Evolutionary conservation across 2,888 invertebrate genomes (phyloP).

Genomic region (Falcaria lacertinaria): DNA sequence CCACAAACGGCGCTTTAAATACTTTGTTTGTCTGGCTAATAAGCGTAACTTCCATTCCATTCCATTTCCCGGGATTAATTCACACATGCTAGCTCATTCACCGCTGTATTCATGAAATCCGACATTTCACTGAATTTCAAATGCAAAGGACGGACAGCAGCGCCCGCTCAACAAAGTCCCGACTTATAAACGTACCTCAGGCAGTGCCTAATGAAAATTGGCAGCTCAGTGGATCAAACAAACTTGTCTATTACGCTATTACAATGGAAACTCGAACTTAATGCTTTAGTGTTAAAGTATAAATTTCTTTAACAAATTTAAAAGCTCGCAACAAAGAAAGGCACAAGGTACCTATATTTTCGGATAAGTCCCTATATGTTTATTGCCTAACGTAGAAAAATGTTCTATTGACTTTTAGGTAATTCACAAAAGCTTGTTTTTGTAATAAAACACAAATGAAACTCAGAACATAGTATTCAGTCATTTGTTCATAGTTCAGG

Average conservation of each 20-base stretch:
- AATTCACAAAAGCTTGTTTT: too few relatives aligned
- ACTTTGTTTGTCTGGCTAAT: slow-evolving; percentile 12
- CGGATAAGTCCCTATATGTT: slow-evolving; percentile 15
- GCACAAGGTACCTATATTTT: slow-evolving; percentile 7
- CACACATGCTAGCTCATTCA: slow-evolving; percentile 22
- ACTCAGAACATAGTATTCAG: too few relatives aligned
- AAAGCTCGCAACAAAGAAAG: not conserved
- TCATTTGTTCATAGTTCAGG: too few relatives aligned
- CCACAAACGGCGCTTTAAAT: slow-evolving; percentile 10
- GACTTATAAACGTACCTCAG: slow-evolving; percentile 47
- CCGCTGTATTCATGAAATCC: slow-evolving; percentile 45
- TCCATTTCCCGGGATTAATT: slow-evolving; percentile 36
- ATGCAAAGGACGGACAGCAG: slow-evolving; percentile 51
- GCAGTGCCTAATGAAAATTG: slow-evolving; percentile 70
- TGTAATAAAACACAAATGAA: too few relatives aligned
- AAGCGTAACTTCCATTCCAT: slow-evolving; percentile 25
- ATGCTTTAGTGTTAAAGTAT: not conserved
- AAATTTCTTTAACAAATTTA: not conserved
- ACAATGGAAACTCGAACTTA: slow-evolving; percentile 1
- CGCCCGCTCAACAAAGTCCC: slow-evolving; percentile 47
- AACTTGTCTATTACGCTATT: slow-evolving; percentile 31
- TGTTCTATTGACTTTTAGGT: slow-evolving; percentile 4
- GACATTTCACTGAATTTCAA: slow-evolving; percentile 50
- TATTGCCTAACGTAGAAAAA: slow-evolving; percentile 2
- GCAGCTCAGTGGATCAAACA: slow-evolving; percentile 62